A percentile compares a stretch with the other conserved stretches of the same genome.
phyloP scores from a whole-genome alignment of 2,888 invertebrate species.

The Spilosoma lubricipeda region DNA sequence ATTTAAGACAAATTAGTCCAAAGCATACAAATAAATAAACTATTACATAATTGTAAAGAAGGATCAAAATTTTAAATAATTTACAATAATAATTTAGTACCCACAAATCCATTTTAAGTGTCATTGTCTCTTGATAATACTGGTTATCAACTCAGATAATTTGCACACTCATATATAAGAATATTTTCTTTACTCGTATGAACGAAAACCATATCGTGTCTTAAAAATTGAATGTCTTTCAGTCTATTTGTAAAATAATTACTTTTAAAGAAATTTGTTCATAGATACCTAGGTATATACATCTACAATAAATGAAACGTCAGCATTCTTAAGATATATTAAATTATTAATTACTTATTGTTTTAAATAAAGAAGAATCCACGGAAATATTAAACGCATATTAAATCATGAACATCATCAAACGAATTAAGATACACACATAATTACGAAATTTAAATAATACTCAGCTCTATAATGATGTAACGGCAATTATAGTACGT shows the following conservation, averaged over 20 bases:
- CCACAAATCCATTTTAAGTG: not conserved
- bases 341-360: conserved; percentile 62
- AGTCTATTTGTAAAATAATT: too few relatives aligned
- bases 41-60: too few relatives aligned
- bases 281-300: too few relatives aligned
- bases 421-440: conserved; percentile 31
- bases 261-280: conserved; percentile 8
- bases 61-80: too few relatives aligned
- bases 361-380: conserved; percentile 54
- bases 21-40: too few relatives aligned
- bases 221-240: too few relatives aligned
- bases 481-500: conserved; percentile 45
- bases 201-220: too few relatives aligned
- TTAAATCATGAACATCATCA: conserved; percentile 46
- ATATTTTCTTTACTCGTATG: not conserved
- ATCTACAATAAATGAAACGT: conserved; percentile 37
- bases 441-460: conserved; percentile 43
- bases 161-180: not conserved
- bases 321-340: conserved; percentile 58
- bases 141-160: not conserved
- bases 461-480: conserved; percentile 18
- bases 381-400: conserved; percentile 55
- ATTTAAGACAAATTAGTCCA: too few relatives aligned
- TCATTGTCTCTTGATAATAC: not conserved
- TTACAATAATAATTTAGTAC: not conserved